Evolutionary conservation across 2,888 invertebrate species (phyloP), one percentile per base, ranked within the genome.

Genomic region (Meteorus colon): DNA sequence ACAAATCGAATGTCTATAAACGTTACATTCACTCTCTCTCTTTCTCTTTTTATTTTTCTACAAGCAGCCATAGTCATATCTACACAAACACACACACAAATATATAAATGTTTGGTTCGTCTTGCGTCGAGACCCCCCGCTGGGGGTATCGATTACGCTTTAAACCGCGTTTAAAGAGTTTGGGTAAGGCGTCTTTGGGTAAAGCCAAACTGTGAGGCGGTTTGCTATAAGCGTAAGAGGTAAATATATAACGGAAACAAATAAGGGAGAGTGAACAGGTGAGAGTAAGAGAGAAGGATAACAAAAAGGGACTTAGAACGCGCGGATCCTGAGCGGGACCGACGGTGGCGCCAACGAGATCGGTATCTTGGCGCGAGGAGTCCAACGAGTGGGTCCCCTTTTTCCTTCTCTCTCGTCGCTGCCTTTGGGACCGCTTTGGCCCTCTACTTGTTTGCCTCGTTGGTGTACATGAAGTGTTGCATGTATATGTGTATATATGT

Each of bases 271-370:
- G 77, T 60, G 75, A 71, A 71, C 37, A 67, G 73, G 67, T 59
- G 75, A 76, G 73, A 66, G 55, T 65, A 70, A 66, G 76, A 77
- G 73, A 73, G 71, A 65, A 45, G 70, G 70, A 63, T 31, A 62
- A 63, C 55, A 34, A 41, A 60, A 60, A 70, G 70, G 62, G 82
- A 82, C 81, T 83, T 81, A 80, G 82, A 81, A 80, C 82, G n/a
- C 60, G 62, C 55, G 24, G 55, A 55, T 74, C 74, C 74, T 74
- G 70, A 80, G 81, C 81, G 82, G 84, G 84, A 79, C 82, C 84
- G 80, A 86, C 86, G 86, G 87, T 88, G 89, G 89, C 89, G 89
- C 89, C 89, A 89, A 87, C 85, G 80, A 89, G 89, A 89, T 89
- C 84, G 85, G 87, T 89, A 89, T 89, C 89, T 88, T 84, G 86